Base-by-base conservation (phyloP, 2,888 invertebrate genomes). In the Choristoneura rosaceana region DNA sequence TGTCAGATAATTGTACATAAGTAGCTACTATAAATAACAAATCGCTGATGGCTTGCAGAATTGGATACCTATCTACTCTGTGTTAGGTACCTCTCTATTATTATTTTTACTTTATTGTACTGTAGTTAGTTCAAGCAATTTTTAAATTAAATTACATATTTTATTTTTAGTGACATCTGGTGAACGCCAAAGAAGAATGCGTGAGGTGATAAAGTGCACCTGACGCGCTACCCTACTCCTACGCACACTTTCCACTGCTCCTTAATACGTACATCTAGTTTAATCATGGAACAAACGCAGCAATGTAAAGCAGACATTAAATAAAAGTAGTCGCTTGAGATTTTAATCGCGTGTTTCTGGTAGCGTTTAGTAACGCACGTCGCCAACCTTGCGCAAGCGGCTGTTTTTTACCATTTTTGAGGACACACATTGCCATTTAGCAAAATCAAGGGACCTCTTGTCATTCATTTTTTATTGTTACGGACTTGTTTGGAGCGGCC, bases 401-500 rank as follows among this genome's bases (percentile, higher is more conserved):
- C 78, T 78, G 77, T 84, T 87, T 87, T 87, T 84, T 78, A 83
- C 78, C 77, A 77, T 84, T 88, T 88, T 87, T 88, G 84, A 87
- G 85, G 87, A 86, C 88, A 87, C 83, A 82, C 84, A 81, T 81
- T 84, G 86, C 86, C 87, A 88, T 87, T 89, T 88, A 88, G 84
- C 83, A 79, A 84, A 85, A 85, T 87, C 87, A 84, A 86, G 86
- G 84, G 82, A 81, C 81, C 81, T 81, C 79, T 78, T 78, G 75
- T 80, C 77, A 77, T 77, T 82, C 83, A 83, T 81, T 83, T 86
- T 86, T 86, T 85, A 84, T 79, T 74, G 75, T 76, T 78, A 60
- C 52, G 66, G 70, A 74, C 58, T 63, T 55, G 71, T 68, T 59
- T 63, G 65, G 65, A 55, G 47, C 67, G 68, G 59, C 15, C 63